Evolutionary conservation across 2,113 vertebrate species (phyloP), one percentile per base, ranked within the genome.

Genomic region (Nothoprocta perdicaria): DNA sequence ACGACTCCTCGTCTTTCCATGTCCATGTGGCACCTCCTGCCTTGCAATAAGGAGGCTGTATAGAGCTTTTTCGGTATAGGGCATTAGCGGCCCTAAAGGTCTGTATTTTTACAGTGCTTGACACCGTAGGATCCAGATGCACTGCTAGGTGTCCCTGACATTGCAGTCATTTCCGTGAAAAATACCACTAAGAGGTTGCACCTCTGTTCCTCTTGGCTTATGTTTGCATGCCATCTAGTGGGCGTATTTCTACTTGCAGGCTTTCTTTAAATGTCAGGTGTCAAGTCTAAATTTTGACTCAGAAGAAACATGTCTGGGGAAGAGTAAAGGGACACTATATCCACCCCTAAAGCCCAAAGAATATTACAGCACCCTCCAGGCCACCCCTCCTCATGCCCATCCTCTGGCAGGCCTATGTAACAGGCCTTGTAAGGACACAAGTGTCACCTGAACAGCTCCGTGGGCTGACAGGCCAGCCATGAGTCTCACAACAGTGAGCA

Each of bases 151-250:
- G 57, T 65, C 65, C 17, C 57, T 78, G 68, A 57, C 69, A 48
- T 4, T 38, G 66, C 86, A 84, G 33, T 81, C 86, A 79, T 35
- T 57, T 27, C 74, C 87, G 50, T 57, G 40, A 84, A 48, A 48
- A 57, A 78, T 53, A 76, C 57, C 40, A 43, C 55, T 45, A 45
- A 33, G 1, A 75, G 29, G 27, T 27, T 75, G 23, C 69, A 57
- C 27, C 41, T 65, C 65, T 18, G 33, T 0, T 15, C 38, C 75
- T 23, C 87, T 83, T 68, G 60, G 73, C 60, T 85, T 12, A 8
- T 11, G 60, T 89, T 75, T 72, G 16, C 75, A 1, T 80, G 96
- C 95, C 95, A 93, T 77, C 96, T 96, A 94, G 95, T 68, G 95
- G 92, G 9, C 22, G 22, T 15, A 52, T 23, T 69, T 76, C 82